phyloP scores from a whole-genome alignment of 2,113 vertebrate genomes.

The Clarias magur region DNA sequence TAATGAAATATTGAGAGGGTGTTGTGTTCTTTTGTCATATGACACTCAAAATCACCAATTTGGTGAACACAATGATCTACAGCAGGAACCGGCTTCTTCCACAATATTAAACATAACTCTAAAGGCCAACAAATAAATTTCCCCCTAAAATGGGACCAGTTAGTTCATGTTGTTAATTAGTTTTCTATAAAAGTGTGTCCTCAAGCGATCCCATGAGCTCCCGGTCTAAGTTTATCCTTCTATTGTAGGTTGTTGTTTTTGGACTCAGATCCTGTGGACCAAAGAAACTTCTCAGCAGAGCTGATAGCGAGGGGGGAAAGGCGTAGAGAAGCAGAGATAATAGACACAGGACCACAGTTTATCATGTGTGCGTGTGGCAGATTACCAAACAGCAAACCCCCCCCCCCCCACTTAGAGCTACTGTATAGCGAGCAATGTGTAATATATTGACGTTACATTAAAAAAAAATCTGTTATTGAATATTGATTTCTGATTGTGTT shows the following conservation, averaged over 20 bases:
- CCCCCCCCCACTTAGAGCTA: too few relatives aligned
- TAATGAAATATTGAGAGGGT: too few relatives aligned
- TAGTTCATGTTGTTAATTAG: neutral
- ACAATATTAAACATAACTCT: neutral
- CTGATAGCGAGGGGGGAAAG: constrained; percentile 8
- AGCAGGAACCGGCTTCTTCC: neutral
- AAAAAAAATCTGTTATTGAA: neutral
- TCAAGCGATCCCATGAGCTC: neutral
- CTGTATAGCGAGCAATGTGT: neutral
- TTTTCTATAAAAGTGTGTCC: neutral
- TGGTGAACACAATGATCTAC: neutral
- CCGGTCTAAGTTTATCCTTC: neutral
- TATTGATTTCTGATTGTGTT: neutral
- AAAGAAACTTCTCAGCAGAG: neutral
- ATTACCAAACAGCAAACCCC: neutral
- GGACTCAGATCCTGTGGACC: neutral
- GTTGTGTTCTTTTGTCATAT: too few relatives aligned
- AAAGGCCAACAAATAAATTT: neutral
- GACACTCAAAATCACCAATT: too few relatives aligned
- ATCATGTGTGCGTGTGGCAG: neutral
- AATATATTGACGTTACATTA: neutral
- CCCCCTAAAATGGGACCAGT: neutral
- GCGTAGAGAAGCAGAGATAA: neutral
- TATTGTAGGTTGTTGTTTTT: constrained; percentile 2
- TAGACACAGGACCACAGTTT: neutral